Conservation (phyloP, 1,140 invertebrate species). For the Mercenaria mercenaria region DNA sequence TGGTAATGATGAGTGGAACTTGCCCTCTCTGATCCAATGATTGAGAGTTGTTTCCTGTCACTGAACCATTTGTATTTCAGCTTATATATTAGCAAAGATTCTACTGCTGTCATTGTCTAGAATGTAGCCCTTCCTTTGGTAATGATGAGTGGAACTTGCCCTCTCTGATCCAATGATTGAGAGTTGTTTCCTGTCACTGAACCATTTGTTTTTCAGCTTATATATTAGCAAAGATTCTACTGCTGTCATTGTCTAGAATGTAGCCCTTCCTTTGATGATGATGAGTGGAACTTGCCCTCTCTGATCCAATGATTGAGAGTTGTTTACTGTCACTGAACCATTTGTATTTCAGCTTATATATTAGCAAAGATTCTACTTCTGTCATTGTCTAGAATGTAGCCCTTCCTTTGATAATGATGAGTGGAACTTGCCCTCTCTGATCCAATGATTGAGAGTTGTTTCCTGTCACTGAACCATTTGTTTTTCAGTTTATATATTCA, state of each 20-base stretch:
- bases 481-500: neutral
- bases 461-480: conserved; percentile 34
- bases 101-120: too few relatives aligned
- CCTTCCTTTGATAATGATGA: conserved; percentile 43
- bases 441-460: conserved; percentile 28
- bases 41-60: neutral
- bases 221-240: too few relatives aligned
- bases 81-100: too few relatives aligned
- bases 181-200: conserved; percentile 31
- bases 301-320: conserved; percentile 30
- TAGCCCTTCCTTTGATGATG: neutral
- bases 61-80: neutral
- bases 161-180: conserved; percentile 46
- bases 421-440: conserved; percentile 66
- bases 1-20: conserved; percentile 55
- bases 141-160: conserved; percentile 63
- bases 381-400: too few relatives aligned
- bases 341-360: too few relatives aligned
- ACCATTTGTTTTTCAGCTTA: neutral
- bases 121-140: neutral
- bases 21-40: conserved; percentile 51
- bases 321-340: conserved; percentile 6
- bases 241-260: too few relatives aligned
- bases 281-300: conserved; percentile 59
- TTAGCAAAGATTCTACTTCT: too few relatives aligned